Base-by-base conservation (phyloP, 2,113 vertebrate species). In the Notiomystis cincta region DNA sequence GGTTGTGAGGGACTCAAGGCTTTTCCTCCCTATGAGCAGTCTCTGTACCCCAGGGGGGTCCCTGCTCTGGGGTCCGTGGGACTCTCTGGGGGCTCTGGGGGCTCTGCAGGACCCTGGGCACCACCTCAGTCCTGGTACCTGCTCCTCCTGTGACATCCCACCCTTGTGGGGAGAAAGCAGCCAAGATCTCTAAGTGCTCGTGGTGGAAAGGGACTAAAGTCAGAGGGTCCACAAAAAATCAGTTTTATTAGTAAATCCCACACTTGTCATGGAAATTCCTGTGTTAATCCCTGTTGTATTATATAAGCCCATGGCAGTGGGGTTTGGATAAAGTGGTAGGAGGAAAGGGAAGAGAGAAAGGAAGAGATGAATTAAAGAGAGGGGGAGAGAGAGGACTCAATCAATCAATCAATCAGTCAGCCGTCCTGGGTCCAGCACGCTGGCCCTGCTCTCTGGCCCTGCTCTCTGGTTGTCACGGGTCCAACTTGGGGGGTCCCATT, bases 11-110 rank as follows among this genome's bases (percentile, higher is more conserved):
- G 15, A 44, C 28, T 45, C n/a, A 7, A 37, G 17, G 50, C 7
- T 57, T 25, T 35, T 42, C 50, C 20, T 42, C 15, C 60, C 70
- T 40, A 2, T 24, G 24, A 4, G 23, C 13, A 7, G 23, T 28
- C 30, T 35, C 67, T 72, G 57, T 11, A 31, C 5, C 33, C 27
- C 2, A 0, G 21, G n/a, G 17, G 17, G 4, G 1, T 35, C 56
- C 38, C 48, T 54, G 69, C 58, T 45, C 40, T 33, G 33, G 54
- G 37, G 19, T 9, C 38, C 54, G 10, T 24, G 15, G 81, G 47
- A 11, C 13, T 25, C 51, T 40, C 56, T 25, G 57, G 35, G 58
- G 21, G 13, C 56, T 51, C 10, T 1, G 2, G 27, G n/a, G 8
- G 53, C 28, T n/a, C 57, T 58, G 15, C 40, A 22, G 50, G 48